phyloP scores from a whole-genome alignment of 2,113 vertebrate genomes.

The Sinocyclocheilus grahami region DNA sequence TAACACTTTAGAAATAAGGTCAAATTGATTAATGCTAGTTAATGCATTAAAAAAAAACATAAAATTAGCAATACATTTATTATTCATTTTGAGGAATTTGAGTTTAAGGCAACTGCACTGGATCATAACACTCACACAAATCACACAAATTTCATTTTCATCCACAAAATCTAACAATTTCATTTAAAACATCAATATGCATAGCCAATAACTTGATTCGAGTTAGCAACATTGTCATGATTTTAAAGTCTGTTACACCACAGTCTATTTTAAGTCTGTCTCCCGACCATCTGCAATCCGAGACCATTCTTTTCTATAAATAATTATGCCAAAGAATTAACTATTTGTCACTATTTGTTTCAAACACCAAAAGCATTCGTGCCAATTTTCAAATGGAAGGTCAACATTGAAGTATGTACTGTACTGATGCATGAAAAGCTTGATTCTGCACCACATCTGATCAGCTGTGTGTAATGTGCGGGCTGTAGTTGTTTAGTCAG shows the following conservation, averaged over 20 bases:
- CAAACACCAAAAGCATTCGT: background rate
- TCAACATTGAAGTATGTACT: background rate
- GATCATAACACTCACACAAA: too few relatives aligned
- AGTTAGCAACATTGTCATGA: background rate
- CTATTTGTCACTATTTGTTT: slow-evolving; percentile 24
- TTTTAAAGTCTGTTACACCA: background rate
- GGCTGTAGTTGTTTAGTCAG: background rate
- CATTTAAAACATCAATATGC: background rate
- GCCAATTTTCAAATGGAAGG: background rate
- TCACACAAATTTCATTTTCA: too few relatives aligned
- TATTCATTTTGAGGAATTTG: too few relatives aligned
- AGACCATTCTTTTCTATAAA: slow-evolving; percentile 39
- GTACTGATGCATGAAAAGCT: background rate
- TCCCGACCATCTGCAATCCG: background rate
- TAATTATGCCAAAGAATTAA: slow-evolving; percentile 16
- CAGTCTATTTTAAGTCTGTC: slow-evolving; percentile 15
- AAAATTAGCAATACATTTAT: too few relatives aligned
- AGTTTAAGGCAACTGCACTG: too few relatives aligned
- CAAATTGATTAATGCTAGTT: too few relatives aligned
- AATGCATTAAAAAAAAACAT: too few relatives aligned
- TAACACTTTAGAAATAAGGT: too few relatives aligned
- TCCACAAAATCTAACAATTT: background rate
- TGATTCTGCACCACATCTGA: background rate
- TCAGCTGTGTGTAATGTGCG: background rate
- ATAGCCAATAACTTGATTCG: background rate